Evolutionary conservation across 2,888 invertebrate genomes (phyloP).

Genomic region (Lochmaea capreae): DNA sequence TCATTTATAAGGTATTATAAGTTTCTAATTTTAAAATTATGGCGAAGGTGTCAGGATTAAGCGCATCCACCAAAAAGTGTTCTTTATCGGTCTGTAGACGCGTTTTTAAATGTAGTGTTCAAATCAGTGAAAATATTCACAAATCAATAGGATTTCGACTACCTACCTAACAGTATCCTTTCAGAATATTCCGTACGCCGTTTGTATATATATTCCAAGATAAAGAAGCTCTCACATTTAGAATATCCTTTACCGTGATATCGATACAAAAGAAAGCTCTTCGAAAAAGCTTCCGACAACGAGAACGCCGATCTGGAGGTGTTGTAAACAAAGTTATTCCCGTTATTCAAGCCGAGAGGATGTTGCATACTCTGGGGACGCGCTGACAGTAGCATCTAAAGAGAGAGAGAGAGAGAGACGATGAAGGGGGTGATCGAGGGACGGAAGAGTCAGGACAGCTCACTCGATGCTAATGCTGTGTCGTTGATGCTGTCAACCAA

Average conservation of each 20-base stretch:
- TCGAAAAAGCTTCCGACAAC: constrained; percentile 43
- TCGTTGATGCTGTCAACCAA: constrained; percentile 27
- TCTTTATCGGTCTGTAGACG: no score
- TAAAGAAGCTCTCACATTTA: constrained; percentile 29
- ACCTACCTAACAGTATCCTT: background rate
- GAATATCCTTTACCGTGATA: constrained; percentile 38
- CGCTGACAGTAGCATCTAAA: constrained; percentile 49
- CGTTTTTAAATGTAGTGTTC: no score
- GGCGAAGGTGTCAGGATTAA: background rate
- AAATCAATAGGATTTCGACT: background rate
- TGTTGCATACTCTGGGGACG: constrained; percentile 52
- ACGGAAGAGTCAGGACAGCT: constrained; percentile 57
- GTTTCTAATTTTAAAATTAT: constrained; percentile 45
- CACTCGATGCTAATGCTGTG: constrained; percentile 53
- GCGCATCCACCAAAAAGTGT: background rate
- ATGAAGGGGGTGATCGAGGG: background rate
- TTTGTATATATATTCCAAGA: background rate
- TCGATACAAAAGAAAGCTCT: constrained; percentile 44
- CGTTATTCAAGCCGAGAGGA: constrained; percentile 61
- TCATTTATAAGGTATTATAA: no score
- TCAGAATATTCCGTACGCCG: background rate
- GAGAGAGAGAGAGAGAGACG: background rate
- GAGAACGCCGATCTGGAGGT: constrained; percentile 53
- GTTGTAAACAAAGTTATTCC: constrained; percentile 61
- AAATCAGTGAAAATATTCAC: background rate